Base-by-base conservation (phyloP, 2,797 vertebrate species). In the Psittacula derbiana region DNA sequence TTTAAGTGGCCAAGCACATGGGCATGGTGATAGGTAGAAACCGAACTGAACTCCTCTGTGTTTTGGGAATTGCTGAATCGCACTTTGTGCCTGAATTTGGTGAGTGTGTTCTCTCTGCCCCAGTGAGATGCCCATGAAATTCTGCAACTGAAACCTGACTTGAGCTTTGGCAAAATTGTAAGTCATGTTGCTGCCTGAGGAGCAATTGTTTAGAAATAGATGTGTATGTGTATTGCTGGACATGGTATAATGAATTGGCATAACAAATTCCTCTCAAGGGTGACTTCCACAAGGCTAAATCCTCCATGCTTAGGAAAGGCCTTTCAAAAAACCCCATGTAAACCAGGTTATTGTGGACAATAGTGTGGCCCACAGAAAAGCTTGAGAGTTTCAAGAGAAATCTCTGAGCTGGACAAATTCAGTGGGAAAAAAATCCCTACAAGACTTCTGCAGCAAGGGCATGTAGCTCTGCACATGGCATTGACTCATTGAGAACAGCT, bases 1-100 rank as follows among this genome's bases (percentile, higher is more conserved):
- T 27, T 12, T 20, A 49, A 71, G 64, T 16, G 12, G 76, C 36
- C 60, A 66, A 55, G 30, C 28, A 36, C n/a, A 11, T 0, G 1
- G 33, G 18, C 11, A 18, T 31, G 24, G 52, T 47, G 33, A 67
- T 43, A 30, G 33, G 33, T 57, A 30, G 60, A 86, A 93, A 53
- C 14, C 30, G 47, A 49, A 53, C 31, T 21, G 57, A 65, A 13
- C 23, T 8, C 8, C 14, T 46, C 62, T 49, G 46, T 61, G 20
- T 57, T 75, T 18, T 12, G 49, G 41, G 33, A 55, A 78, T 50
- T 67, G 55, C 57, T 76, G 30, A 25, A 5, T 60, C 30, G 50
- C 0, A 0, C 27, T 62, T 89, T 55, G 16, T 0, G 0, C 23
- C 38, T 60, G 52, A 74, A 30, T 47, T 71, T 28, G 15, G 27